Percentiles rank a stretch among this genome's conserved stretches.
These are phyloP conservation scores for Pogonocichla stellata DNA, from an alignment of 2,113 vertebrate genomes.

Conservation along the genomic window DNA sequence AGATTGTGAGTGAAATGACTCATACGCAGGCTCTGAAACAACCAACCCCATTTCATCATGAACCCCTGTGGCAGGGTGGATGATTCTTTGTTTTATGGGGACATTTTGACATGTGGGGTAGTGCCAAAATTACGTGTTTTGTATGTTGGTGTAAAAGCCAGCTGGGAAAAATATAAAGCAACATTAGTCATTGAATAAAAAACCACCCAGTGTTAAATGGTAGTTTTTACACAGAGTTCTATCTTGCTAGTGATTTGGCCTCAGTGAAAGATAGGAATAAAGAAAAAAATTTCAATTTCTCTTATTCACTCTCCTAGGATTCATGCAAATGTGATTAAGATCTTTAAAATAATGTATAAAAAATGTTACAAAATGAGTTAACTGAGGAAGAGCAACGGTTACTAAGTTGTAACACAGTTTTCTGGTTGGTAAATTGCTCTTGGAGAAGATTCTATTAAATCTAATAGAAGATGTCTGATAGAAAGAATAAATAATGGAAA, in stretches of 20 bases:
- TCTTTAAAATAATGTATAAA: neutral
- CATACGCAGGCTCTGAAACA: neutral
- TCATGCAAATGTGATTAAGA: neutral
- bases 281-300: neutral
- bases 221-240: neutral
- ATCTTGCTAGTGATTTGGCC: neutral
- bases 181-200: neutral
- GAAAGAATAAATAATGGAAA: slow-evolving; percentile 11
- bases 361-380: neutral
- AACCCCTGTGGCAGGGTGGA: neutral
- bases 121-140: neutral
- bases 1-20: neutral
- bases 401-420: neutral
- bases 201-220: rapidly evolving
- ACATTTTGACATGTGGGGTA: neutral
- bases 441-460: neutral
- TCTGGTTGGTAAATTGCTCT: neutral
- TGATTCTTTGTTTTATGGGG: neutral
- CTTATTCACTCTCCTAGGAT: neutral
- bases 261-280: neutral
- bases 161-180: neutral
- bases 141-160: neutral
- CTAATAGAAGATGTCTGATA: neutral
- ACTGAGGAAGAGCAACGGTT: neutral
- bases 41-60: neutral